Base-by-base conservation (phyloP, 92 coral and sea anemone species). In the Paramuricea clavata region DNA sequence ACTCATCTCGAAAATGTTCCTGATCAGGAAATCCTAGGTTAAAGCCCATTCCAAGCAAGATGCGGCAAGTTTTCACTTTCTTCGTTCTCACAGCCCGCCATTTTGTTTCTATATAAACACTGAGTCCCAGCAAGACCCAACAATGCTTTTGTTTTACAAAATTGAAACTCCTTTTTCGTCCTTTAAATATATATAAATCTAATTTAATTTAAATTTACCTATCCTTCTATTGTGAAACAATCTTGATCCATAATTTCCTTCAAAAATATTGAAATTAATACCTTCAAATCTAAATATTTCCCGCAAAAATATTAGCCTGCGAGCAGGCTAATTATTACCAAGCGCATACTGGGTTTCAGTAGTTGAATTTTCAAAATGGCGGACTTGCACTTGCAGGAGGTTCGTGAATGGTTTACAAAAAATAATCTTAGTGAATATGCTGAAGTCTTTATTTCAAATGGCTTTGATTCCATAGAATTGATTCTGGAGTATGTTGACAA, bases 381-480 rank as follows among this genome's bases (percentile, higher is more conserved):
- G 52, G 76, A n/a, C n/a, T n/a, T n/a, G n/a, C n/a, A 31, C 47
- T 61, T 62, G 41, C 89, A 86, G 77, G 19, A 7, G 11, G 84
- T 86, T 86, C 89, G 75, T 65, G 76, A 86, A 22, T 86, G 89
- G 89, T 76, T 86, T 86, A 60, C 61, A 4, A 43, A 86, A 21
- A 35, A 49, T 19, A 86, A 86, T 43, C 84, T 86, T 15, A 33
- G 64, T 23, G 89, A 86, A 39, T 86, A 86, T 86, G 78, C 78
- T 10, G 89, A 86, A 11, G 42, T 61, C 1, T 86, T 86, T 54
- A 76, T 77, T 42, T 76, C 84, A 16, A 86, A 86, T 64, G 84
- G 85, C 16, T 86, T 86, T 86, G 89, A 86, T 61, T 76, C 89
- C 27, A 49, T 86, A 84, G 85, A 86, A 22, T 30, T 86, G 44